Base-by-base conservation (phyloP, 2,113 vertebrate genomes). In the Myrmecophaga tridactyla region DNA sequence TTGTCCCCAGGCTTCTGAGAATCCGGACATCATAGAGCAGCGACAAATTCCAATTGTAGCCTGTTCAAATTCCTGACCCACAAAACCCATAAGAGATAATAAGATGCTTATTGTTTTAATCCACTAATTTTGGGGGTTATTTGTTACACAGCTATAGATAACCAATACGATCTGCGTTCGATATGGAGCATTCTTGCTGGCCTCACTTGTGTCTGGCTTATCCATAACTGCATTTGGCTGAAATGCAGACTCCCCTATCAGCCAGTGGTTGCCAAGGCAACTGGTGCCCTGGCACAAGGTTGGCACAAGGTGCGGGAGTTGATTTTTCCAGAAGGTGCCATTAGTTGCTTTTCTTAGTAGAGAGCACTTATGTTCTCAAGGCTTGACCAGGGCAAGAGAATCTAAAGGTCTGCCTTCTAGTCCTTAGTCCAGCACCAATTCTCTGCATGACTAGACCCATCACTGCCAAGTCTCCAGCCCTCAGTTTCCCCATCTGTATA, bases 221-320 rank as follows among this genome's bases (percentile, higher is more conserved):
- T 60, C 62, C 63, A 9, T 15, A 43, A 34, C 62, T 15, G 72
- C 86, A 65, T 25, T 39, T 39, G 72, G 41, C 48, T 46, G 53
- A 36, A 86, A 46, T 1, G 27, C 27, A 23, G 48, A 11, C 84
- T 78, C 23, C 63, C 46, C 67, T 25, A 39, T 34, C 90, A 12
- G 43, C 36, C n/a, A 7, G 43, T 6, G 36, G 88, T 94, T 96
- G 87, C 90, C 84, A 63, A 48, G 94, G 92, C 41, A 95, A 94
- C 90, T 7, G 75, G 34, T 67, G 63, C 63, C 80, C 83, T 2
- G 39, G 63, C 39, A 39, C 14, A 34, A n/a, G 27, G 23, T 83
- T 1, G 39, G 63, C 39, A 39, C 14, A 34, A n/a, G 34, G 23
- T 11, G 58, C 58, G 69, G 58, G 75, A 53, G 65, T 46, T 27